A percentile compares a stretch with the other conserved stretches of the same genome.
These are phyloP conservation scores for Gasterosteus aculeatus DNA, from an alignment of 2,113 vertebrate genomes.

Conservation along the genomic window DNA sequence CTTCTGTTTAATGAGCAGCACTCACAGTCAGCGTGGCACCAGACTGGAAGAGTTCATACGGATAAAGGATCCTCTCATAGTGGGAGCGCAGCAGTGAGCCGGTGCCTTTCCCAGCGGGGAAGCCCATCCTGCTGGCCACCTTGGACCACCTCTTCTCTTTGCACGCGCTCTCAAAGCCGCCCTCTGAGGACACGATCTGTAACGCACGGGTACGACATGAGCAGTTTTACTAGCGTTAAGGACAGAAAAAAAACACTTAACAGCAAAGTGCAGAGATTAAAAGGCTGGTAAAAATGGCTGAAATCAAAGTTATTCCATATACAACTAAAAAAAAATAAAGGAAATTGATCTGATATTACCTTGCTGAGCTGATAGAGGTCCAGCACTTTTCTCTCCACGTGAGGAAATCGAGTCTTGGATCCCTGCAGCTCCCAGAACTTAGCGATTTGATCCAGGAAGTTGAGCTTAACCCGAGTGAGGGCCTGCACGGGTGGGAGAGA, in stretches of 20 bases:
- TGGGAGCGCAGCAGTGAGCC: conserved; percentile 93
- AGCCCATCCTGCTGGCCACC: conserved; percentile 91
- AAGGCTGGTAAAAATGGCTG: neutral
- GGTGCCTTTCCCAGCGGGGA: conserved; percentile 90
- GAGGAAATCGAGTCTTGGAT: conserved; percentile 93
- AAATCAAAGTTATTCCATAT: neutral
- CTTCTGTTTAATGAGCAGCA: neutral
- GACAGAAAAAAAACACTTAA: too few relatives aligned
- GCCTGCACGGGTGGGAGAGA: conserved; percentile 75
- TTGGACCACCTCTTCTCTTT: conserved; percentile 98
- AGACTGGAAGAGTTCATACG: conserved; percentile 98
- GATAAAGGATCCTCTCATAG: conserved; percentile 95
- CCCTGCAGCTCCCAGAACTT: conserved; percentile 99
- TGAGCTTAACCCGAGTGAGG: conserved; percentile 95
- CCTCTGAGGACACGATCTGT: conserved; percentile 93
- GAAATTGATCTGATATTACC: conserved; percentile 72
- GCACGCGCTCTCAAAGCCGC: conserved; percentile 92
- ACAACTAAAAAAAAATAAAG: neutral
- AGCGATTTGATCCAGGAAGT: conserved; percentile 97
- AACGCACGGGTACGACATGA: conserved; percentile 32
- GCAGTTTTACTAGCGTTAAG: neutral
- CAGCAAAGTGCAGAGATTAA: neutral
- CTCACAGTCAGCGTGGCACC: conserved; percentile 95
- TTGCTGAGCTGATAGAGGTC: conserved; percentile 97
- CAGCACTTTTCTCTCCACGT: conserved; percentile 94